These are phyloP conservation scores for Hoplias malabaricus DNA, from an alignment of 2,113 vertebrate genomes.

Conservation along the genomic window DNA sequence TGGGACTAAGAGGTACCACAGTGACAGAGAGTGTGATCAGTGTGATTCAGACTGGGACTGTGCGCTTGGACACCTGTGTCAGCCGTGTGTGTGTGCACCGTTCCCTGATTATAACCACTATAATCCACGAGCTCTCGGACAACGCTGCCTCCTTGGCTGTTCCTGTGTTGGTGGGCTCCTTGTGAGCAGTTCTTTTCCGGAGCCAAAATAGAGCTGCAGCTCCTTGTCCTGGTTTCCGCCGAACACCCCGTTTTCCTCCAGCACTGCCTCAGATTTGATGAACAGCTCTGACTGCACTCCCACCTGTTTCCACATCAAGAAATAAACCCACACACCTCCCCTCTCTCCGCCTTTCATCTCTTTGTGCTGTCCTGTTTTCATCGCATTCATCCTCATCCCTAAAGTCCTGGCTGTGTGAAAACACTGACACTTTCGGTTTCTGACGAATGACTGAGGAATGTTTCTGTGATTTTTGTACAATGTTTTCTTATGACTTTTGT, in stretches of 20 bases:
- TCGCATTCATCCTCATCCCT: neutral
- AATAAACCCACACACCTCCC: neutral
- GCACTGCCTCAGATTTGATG: slow-evolving; percentile 28
- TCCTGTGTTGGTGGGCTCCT: neutral
- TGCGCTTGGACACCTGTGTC: too few species aligned
- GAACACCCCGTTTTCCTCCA: slow-evolving; percentile 21
- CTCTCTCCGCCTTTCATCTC: slow-evolving; percentile 21
- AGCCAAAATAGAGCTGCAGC: slow-evolving; percentile 15
- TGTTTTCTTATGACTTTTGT: neutral
- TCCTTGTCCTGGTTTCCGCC: slow-evolving; percentile 4
- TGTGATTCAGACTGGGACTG: too few species aligned
- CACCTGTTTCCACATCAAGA: slow-evolving; percentile 32
- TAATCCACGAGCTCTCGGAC: too few species aligned
- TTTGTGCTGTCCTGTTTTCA: slow-evolving; percentile 21
- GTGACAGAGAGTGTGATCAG: too few species aligned
- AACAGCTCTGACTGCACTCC: slow-evolving; percentile 17
- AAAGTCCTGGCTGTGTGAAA: neutral
- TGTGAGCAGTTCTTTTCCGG: neutral
- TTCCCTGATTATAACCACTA: too few species aligned
- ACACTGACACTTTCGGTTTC: neutral
- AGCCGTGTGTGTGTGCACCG: too few species aligned
- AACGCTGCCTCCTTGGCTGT: neutral
- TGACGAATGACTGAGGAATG: neutral
- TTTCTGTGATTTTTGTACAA: slow-evolving; percentile 16
- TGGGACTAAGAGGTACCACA: too few species aligned